phyloP scores from a whole-genome alignment of 2,888 invertebrate species.

The Ommatoiulus sabulosus region DNA sequence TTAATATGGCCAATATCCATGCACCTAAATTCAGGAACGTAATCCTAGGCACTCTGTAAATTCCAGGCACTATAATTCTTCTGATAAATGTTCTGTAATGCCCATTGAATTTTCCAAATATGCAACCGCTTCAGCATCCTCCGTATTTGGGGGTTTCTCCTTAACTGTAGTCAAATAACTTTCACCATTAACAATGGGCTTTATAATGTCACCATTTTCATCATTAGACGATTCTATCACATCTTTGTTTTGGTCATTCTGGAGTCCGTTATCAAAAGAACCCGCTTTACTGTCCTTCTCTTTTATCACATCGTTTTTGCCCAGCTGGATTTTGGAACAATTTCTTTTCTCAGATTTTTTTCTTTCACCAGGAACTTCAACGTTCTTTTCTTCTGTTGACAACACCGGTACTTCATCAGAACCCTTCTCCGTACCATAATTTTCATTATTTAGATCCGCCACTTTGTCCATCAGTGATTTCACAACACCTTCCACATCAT shows the following conservation, averaged over 20 bases:
- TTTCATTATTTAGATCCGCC: background rate
- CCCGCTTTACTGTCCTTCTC: background rate
- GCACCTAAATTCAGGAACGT: background rate
- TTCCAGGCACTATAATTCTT: slow-evolving; percentile 43
- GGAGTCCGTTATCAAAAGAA: background rate
- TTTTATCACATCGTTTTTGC: background rate
- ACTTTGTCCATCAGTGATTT: background rate
- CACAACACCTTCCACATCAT: background rate
- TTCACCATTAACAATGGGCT: background rate
- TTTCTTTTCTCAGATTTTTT: background rate
- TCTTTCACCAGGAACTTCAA: background rate
- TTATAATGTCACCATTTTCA: background rate
- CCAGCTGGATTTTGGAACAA: background rate
- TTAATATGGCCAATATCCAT: background rate
- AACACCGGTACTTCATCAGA: background rate
- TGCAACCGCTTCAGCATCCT: background rate
- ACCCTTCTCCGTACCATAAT: background rate
- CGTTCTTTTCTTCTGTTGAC: background rate
- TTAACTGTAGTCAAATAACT: background rate
- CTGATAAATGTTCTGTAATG: background rate
- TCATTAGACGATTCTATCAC: background rate
- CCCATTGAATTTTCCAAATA: background rate
- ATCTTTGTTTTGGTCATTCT: slow-evolving; percentile 23
- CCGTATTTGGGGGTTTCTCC: background rate
- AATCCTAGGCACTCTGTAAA: slow-evolving; percentile 40